phyloP scores from a whole-genome alignment of 2,797 vertebrate species.

The Cyprinodon diabolis region DNA sequence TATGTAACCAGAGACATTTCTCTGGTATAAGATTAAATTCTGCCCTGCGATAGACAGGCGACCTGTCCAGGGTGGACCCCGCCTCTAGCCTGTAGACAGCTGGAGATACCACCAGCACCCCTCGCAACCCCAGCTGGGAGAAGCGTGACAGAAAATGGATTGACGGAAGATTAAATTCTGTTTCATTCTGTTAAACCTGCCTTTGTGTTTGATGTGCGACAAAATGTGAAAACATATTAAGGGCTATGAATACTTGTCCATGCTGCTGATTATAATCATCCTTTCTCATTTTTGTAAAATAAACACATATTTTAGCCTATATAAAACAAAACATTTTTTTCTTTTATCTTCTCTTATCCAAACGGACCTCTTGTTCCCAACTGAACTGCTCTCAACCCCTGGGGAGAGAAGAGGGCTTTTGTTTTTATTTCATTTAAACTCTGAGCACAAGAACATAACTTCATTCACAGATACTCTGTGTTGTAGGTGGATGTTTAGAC shows the following conservation, averaged over 20 bases:
- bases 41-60: too few relatives aligned
- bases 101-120: too few relatives aligned
- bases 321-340: constrained; percentile 41
- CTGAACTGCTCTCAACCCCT: constrained; percentile 76
- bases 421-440: constrained; percentile 58
- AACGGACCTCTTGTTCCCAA: constrained; percentile 79
- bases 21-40: too few relatives aligned
- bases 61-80: too few relatives aligned
- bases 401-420: constrained; percentile 73
- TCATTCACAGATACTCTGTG: constrained; percentile 38
- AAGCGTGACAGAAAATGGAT: too few relatives aligned
- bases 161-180: too few relatives aligned
- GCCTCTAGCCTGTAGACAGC: too few relatives aligned
- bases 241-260: not conserved
- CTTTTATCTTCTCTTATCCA: constrained; percentile 62
- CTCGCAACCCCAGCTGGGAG: too few relatives aligned
- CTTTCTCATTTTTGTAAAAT: constrained; percentile 50
- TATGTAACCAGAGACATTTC: too few relatives aligned
- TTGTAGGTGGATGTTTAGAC: constrained; percentile 27
- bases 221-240: not conserved
- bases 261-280: not conserved
- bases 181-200: too few relatives aligned
- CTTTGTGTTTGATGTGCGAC: not conserved
- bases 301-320: constrained; percentile 28
- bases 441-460: constrained; percentile 59